phyloP scores from a whole-genome alignment of 1,140 invertebrate species.

The Cryptotermes secundus region DNA sequence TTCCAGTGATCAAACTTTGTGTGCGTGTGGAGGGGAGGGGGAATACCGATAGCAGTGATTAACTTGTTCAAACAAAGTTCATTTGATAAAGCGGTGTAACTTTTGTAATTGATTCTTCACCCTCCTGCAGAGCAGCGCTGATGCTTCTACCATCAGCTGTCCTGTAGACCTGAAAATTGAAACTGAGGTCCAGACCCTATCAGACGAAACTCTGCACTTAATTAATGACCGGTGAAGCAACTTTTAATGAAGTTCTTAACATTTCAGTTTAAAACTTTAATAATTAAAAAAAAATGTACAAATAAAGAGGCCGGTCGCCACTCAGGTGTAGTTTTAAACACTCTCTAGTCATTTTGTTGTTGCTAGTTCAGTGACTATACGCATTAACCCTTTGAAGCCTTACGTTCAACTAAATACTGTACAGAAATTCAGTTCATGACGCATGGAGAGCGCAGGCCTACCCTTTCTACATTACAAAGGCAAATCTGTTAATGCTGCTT shows the following conservation, averaged over 20 bases:
- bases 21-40: too few species aligned
- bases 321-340: not conserved
- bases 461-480: too few species aligned
- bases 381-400: too few species aligned
- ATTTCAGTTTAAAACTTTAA: not conserved
- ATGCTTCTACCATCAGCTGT: not conserved
- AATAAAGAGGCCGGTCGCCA: not conserved
- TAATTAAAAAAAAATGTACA: not conserved
- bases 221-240: not conserved
- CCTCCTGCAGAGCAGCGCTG: not conserved
- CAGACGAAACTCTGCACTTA: not conserved
- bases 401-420: too few species aligned
- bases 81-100: constrained; percentile 8
- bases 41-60: not conserved
- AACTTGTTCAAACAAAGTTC: constrained; percentile 2
- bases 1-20: not conserved
- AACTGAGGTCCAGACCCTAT: not conserved
- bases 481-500: too few species aligned
- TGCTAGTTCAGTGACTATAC: too few species aligned
- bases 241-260: constrained; percentile 1
- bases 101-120: constrained; percentile 19
- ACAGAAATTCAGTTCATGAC: too few species aligned
- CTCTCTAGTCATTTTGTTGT: too few species aligned
- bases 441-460: too few species aligned
- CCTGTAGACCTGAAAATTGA: not conserved